A percentile compares a stretch with the other conserved stretches of the same genome.
phyloP scores from a whole-genome alignment of 2,797 vertebrate genomes.

The Spea hammondii region DNA sequence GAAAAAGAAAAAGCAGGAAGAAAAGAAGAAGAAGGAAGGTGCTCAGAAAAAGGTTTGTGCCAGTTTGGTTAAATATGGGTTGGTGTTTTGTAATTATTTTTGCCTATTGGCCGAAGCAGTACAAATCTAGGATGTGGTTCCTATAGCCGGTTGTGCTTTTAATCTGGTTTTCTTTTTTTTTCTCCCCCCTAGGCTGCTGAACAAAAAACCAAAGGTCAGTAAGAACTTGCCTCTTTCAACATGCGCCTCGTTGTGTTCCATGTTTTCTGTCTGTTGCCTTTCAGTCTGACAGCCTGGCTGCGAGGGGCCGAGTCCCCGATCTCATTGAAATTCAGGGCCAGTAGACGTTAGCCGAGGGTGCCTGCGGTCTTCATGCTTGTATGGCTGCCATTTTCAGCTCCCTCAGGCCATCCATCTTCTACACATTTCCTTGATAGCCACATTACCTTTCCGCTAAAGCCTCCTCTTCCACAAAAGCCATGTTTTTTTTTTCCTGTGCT shows the following conservation, averaged over 20 bases:
- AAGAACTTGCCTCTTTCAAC: conserved; percentile 1
- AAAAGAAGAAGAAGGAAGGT: conserved; percentile 97
- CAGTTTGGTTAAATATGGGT: too few relatives aligned
- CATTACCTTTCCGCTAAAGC: conserved; percentile 9
- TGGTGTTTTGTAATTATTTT: background rate
- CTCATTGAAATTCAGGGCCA: conserved; percentile 47
- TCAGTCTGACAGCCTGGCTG: conserved; percentile 16
- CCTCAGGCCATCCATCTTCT: conserved; percentile 42
- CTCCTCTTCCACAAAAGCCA: background rate
- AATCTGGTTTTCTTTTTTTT: conserved; percentile 44
- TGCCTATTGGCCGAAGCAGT: background rate
- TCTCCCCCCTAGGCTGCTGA: conserved; percentile 82
- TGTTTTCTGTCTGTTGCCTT: conserved; percentile 6
- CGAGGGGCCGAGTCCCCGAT: conserved; percentile 47
- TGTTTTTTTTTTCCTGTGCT: background rate
- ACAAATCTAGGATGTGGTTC: background rate
- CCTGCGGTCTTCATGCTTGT: conserved; percentile 48
- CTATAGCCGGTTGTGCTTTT: background rate
- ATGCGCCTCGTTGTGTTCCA: conserved; percentile 1
- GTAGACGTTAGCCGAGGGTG: conserved; percentile 27
- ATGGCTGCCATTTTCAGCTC: conserved; percentile 51
- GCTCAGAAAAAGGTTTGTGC: conserved; percentile 89
- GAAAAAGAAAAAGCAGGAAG: conserved; percentile 98
- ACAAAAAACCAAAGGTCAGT: conserved; percentile 97
- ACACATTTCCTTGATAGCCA: conserved; percentile 6